Evolutionary conservation across 2,888 invertebrate genomes (phyloP).

Genomic region (Ennomos quercinarius): DNA sequence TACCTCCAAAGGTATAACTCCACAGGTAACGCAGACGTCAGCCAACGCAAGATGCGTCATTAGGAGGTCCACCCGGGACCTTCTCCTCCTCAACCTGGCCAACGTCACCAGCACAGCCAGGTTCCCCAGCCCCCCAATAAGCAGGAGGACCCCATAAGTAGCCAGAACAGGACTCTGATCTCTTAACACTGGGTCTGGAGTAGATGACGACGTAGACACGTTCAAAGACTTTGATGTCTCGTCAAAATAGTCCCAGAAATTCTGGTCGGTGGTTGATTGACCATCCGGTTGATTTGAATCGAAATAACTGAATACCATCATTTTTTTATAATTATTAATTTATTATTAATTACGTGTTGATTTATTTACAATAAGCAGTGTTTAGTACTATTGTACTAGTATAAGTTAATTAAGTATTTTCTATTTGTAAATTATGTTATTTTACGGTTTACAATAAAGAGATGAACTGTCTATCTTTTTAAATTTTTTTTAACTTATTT

Average conservation of each 20-base stretch:
- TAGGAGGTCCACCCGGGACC: slow-evolving; percentile 91
- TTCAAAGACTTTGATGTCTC: slow-evolving; percentile 34
- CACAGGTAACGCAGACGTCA: slow-evolving; percentile 92
- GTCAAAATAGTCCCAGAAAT: slow-evolving; percentile 76
- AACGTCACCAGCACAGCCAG: slow-evolving; percentile 89
- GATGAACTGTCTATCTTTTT: no score
- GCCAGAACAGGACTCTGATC: slow-evolving; percentile 79
- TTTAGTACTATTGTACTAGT: no score
- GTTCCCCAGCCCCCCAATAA: slow-evolving; percentile 89
- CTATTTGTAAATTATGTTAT: no score
- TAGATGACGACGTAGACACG: slow-evolving; percentile 35
- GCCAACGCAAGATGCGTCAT: slow-evolving; percentile 92
- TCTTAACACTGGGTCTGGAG: slow-evolving; percentile 45
- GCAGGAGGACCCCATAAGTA: slow-evolving; percentile 80
- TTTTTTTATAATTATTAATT: slow-evolving; percentile 32
- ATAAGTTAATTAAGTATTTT: no score
- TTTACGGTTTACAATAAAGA: no score
- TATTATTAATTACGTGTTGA: slow-evolving; percentile 1
- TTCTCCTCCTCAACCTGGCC: slow-evolving; percentile 86
- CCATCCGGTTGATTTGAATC: slow-evolving; percentile 32
- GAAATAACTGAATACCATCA: slow-evolving; percentile 42
- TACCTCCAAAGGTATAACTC: slow-evolving; percentile 91
- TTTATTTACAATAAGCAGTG: no score
- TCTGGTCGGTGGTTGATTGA: slow-evolving; percentile 52
- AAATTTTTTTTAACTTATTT: no score